These are phyloP conservation scores for Hoplodrina blanda DNA, from an alignment of 2,888 invertebrate genomes.

Conservation along the genomic window DNA sequence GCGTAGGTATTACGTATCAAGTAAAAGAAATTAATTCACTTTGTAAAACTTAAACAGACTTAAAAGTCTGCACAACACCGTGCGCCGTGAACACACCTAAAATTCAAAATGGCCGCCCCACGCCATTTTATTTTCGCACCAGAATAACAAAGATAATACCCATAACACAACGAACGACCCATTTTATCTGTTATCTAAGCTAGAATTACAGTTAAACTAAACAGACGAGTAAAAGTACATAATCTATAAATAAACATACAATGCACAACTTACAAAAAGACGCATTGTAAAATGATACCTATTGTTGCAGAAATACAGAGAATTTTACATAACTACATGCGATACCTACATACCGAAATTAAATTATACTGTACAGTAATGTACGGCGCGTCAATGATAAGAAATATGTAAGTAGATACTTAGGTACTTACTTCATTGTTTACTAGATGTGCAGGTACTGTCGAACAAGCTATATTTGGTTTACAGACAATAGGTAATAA, in stretches of 20 bases:
- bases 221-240: constrained; percentile 31
- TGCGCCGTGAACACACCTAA: no score
- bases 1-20: no score
- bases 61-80: no score
- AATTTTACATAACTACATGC: constrained; percentile 12
- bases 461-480: no score
- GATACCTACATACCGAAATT: no score
- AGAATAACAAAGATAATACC: neutral
- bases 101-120: constrained; percentile 27
- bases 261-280: neutral
- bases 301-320: constrained; percentile 39
- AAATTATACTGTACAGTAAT: neutral
- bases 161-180: neutral
- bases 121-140: constrained; percentile 23
- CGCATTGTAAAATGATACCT: constrained; percentile 15
- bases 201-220: constrained; percentile 4
- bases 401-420: neutral
- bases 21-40: no score
- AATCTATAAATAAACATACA: constrained; percentile 44
- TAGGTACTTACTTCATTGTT: neutral
- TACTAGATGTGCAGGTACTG: neutral
- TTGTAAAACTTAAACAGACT: no score
- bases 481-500: no score
- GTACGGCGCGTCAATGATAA: constrained; percentile 4
- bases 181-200: constrained; percentile 13